Evolutionary conservation across 2,888 invertebrate species (phyloP).

Genomic region (Cordilura impudica): DNA sequence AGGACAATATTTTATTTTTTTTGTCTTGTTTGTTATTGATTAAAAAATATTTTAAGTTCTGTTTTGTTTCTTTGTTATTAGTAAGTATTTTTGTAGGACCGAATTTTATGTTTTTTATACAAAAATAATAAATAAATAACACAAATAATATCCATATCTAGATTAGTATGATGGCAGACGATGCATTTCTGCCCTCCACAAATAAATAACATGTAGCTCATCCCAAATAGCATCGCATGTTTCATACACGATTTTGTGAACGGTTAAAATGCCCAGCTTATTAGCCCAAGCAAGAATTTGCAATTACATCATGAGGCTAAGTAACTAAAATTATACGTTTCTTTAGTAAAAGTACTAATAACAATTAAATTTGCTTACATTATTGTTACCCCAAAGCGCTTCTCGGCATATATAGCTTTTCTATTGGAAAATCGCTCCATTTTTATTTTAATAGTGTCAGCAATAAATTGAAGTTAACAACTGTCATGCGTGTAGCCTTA

Average conservation of each 20-base stretch:
- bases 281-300: constrained; percentile 11
- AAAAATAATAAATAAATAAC: too few relatives aligned
- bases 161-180: not conserved
- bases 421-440: constrained; percentile 25
- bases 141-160: too few relatives aligned
- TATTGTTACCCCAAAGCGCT: constrained; percentile 25
- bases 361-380: not conserved
- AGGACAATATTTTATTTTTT: too few relatives aligned
- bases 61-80: too few relatives aligned
- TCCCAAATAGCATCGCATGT: not conserved
- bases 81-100: too few relatives aligned
- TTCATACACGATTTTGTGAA: constrained; percentile 1
- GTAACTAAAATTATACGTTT: constrained; percentile 4
- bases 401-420: constrained; percentile 28
- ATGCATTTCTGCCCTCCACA: not conserved
- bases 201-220: constrained; percentile 3
- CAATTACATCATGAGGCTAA: constrained; percentile 11
- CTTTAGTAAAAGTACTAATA: not conserved
- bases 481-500: constrained; percentile 35
- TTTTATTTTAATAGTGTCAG: constrained; percentile 3
- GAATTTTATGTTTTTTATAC: too few relatives aligned
- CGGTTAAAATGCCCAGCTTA: not conserved
- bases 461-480: constrained; percentile 25
- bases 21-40: too few relatives aligned
- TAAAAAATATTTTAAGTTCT: too few relatives aligned